A percentile compares a stretch with the other conserved stretches of the same genome.
Conservation (phyloP, 2,797 vertebrate species). For the Thamnophis elegans region DNA sequence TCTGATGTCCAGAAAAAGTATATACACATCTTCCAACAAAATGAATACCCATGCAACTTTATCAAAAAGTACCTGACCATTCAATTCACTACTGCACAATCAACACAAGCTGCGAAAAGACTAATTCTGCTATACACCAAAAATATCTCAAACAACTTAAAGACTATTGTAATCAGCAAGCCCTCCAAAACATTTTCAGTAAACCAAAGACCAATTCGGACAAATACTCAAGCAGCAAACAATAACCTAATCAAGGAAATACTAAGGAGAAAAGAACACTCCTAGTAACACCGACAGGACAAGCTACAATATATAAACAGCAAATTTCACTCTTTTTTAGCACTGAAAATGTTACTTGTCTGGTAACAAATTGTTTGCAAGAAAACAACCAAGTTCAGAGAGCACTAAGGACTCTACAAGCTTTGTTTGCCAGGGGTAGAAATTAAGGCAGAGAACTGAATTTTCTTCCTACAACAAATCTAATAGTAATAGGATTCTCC, state of each 20-base stretch:
- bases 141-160: background rate
- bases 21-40: background rate
- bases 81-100: background rate
- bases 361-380: background rate
- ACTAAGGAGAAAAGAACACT: background rate
- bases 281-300: background rate
- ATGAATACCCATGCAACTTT: background rate
- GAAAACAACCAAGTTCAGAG: background rate
- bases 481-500: background rate
- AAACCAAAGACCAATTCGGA: background rate
- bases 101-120: background rate
- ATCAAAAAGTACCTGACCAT: background rate
- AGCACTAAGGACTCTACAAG: background rate
- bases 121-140: background rate
- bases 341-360: background rate
- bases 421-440: background rate
- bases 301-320: too few species aligned
- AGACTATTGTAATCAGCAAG: background rate
- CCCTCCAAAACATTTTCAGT: background rate
- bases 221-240: background rate
- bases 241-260: background rate
- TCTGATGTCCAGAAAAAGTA: background rate
- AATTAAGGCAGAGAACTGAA: background rate
- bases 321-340: background rate
- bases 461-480: background rate